Base-by-base conservation (phyloP, 2,113 vertebrate species). In the Eidolon helvum region DNA sequence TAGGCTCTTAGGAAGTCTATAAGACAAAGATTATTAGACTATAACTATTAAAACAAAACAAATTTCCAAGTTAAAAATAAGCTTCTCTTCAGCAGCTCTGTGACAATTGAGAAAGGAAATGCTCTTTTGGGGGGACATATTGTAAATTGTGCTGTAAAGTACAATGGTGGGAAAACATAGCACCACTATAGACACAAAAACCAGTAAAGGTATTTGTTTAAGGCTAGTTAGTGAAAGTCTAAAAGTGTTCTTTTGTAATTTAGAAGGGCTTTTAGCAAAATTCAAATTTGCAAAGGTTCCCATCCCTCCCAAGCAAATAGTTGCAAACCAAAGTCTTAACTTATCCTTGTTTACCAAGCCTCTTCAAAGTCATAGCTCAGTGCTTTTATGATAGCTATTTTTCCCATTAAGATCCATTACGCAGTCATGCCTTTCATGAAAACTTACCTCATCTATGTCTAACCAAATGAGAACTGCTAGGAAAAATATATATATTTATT, bases 111-210 rank as follows among this genome's bases (percentile, higher is more conserved):
- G 87, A 98, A 97, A 99, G 98, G 99, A 99, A 99, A 98, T 98
- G 96, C 80, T 97, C 94, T 98, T 95, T 97, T 87, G 50, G 87
- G 93, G 85, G 96, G 97, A 77, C 94, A 94, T 98, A 99, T 99
- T 99, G 98, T 99, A 99, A 98, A 99, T 99, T 99, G 98, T 99
- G 96, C 97, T 98, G 97, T 98, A 98, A 98, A 98, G 98, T 94
- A 97, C 97, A 99, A 99, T 99, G 98, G 99, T 99, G 98, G 99
- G 99, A 99, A 99, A 99, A 98, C 0, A 22, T 53, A 97, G 90
- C 79, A 97, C 95, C 75, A 75, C 87, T 97, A 95, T n/a, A 96
- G 84, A 93, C 96, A 97, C 59, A 97, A 96, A 97, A 95, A 75
- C 97, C 94, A 95, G 97, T 88, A 94, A 84, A 97, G 97, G 96